These are phyloP conservation scores for Sinelater perroti DNA, from an alignment of 2,888 invertebrate species.

Conservation along the genomic window DNA sequence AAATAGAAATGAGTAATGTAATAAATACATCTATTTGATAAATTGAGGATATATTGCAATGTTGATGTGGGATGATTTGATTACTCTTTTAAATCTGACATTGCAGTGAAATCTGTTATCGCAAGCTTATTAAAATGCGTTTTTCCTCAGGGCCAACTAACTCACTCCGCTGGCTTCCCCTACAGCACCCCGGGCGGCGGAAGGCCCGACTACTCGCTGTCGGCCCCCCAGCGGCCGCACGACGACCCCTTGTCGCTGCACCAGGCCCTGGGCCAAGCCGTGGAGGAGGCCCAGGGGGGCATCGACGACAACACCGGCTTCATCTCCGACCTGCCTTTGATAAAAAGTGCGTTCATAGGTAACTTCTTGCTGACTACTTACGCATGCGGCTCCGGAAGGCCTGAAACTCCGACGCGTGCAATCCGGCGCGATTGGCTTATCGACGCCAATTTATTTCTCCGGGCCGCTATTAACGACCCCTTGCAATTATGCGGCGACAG, in stretches of 20 bases:
- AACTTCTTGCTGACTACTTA: conserved; percentile 15
- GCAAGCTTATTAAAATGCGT: neutral
- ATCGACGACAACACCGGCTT: conserved; percentile 88
- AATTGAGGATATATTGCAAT: too few species aligned
- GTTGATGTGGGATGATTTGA: too few species aligned
- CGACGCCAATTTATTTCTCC: conserved; percentile 3
- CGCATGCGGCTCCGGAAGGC: neutral
- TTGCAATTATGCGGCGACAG: conserved; percentile 1
- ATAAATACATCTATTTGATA: too few species aligned
- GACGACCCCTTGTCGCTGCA: conserved; percentile 82
- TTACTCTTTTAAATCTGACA: too few species aligned
- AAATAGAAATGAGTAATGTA: too few species aligned
- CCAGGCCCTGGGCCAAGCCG: conserved; percentile 81
- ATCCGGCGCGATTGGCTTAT: conserved; percentile 10
- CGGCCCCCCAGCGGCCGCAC: conserved; percentile 58
- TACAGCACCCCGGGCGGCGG: conserved; percentile 66
- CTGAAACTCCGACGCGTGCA: too few species aligned
- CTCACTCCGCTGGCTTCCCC: conserved; percentile 59
- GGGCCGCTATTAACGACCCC: conserved; percentile 4
- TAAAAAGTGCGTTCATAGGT: conserved; percentile 80
- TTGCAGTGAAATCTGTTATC: too few species aligned
- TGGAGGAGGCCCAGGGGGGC: conserved; percentile 69
- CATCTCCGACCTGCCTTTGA: conserved; percentile 87
- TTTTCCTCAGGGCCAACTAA: conserved; percentile 55
- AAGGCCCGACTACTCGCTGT: conserved; percentile 59